These are phyloP conservation scores for Lacanobia oleracea DNA, from an alignment of 2,888 invertebrate genomes.

Conservation along the genomic window DNA sequence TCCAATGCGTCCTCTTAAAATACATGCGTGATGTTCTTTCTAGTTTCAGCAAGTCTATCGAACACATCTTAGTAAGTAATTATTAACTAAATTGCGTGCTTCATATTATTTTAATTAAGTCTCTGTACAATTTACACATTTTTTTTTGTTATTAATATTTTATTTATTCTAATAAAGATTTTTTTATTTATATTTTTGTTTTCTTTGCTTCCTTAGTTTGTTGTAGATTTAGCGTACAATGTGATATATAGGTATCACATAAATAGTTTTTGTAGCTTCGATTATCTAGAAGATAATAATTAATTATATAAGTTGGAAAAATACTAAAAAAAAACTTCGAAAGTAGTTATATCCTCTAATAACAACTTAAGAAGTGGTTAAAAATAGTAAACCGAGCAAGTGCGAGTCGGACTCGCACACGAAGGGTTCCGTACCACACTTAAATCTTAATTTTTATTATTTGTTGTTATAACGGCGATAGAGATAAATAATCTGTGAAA, in stretches of 20 bases:
- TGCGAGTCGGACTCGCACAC: too few relatives aligned
- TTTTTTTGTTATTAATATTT: constrained; percentile 71
- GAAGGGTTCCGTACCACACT: too few relatives aligned
- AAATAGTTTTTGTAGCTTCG: neutral
- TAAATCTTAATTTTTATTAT: too few relatives aligned
- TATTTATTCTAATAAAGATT: constrained; percentile 80
- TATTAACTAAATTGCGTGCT: constrained; percentile 70
- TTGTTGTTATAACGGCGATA: too few relatives aligned
- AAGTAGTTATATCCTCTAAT: too few relatives aligned
- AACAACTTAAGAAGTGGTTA: too few relatives aligned
- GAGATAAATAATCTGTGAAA: too few relatives aligned
- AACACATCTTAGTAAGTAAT: constrained; percentile 29
- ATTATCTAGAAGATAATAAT: neutral
- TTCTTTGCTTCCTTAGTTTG: constrained; percentile 23
- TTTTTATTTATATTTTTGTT: constrained; percentile 71
- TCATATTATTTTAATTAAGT: constrained; percentile 62
- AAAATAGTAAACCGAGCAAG: too few relatives aligned
- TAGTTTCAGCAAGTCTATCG: constrained; percentile 2
- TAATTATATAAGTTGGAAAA: neutral
- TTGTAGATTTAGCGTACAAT: neutral
- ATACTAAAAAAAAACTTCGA: neutral
- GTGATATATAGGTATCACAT: neutral
- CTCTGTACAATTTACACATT: constrained; percentile 62
- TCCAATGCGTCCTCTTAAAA: too few relatives aligned
- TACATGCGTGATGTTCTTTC: neutral